Conservation (phyloP, 2,113 vertebrate genomes). For the Diphyllodes magnificus region DNA sequence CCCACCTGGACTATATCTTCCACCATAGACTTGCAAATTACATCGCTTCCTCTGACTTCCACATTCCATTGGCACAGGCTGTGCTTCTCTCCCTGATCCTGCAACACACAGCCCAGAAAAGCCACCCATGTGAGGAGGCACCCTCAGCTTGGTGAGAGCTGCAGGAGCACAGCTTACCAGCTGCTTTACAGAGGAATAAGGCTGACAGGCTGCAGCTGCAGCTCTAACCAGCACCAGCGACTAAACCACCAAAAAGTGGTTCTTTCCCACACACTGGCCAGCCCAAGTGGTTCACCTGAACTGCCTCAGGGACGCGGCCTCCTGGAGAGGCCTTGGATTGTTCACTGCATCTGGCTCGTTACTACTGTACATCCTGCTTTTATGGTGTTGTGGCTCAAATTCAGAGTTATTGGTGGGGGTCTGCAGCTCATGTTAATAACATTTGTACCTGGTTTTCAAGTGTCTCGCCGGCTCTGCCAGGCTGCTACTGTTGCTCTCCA, state of each 20-base stretch:
- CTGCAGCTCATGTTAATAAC: neutral
- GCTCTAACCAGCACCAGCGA: neutral
- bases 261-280: neutral
- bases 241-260: neutral
- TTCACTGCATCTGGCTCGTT: neutral
- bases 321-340: neutral
- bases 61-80: accelerated
- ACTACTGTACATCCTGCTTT: neutral
- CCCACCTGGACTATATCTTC: neutral
- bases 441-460: neutral
- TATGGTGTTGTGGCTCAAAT: neutral
- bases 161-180: accelerated
- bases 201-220: neutral
- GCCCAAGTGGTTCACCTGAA: neutral
- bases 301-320: neutral
- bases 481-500: neutral
- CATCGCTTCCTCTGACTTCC: neutral
- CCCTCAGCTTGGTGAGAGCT: neutral
- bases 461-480: neutral
- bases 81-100: neutral
- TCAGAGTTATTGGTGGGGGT: neutral
- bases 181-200: neutral
- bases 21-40: neutral
- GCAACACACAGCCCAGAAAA: neutral
- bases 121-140: accelerated